Conservation (phyloP, 2,113 vertebrate species). For the Melospiza georgiana region DNA sequence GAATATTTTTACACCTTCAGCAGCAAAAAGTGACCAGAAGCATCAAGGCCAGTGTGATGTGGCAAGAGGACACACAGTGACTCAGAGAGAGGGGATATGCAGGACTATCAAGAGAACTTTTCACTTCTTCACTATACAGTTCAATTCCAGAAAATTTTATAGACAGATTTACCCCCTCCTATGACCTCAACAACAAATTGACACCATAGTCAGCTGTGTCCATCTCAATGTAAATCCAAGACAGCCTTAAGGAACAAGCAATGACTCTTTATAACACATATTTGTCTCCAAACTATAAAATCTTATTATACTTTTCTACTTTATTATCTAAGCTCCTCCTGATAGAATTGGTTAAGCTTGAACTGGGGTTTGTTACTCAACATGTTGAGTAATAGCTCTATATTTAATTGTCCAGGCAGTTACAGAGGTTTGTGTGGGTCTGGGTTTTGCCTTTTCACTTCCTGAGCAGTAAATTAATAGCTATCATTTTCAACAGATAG, state of each 20-base stretch:
- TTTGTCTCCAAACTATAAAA: not conserved
- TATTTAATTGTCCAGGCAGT: not conserved
- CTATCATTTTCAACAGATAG: not conserved
- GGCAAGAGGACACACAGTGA: not conserved
- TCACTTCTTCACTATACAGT: not conserved
- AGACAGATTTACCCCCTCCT: not conserved
- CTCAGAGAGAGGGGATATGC: not conserved
- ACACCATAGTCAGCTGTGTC: not conserved
- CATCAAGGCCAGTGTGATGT: not conserved
- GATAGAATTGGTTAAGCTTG: not conserved
- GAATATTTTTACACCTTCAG: not conserved
- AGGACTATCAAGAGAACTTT: not conserved
- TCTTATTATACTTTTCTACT: not conserved
- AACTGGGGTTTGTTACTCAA: not conserved
- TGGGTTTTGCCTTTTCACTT: not conserved
- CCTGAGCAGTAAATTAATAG: not conserved
- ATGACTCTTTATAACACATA: not conserved
- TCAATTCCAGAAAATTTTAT: not conserved
- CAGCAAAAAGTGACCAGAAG: not conserved
- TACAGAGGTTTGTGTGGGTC: not conserved
- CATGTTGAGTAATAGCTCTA: not conserved
- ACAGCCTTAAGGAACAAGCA: not conserved
- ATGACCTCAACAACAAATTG: not conserved
- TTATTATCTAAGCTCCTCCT: not conserved
- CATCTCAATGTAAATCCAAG: not conserved